phyloP scores from a whole-genome alignment of 2,113 vertebrate genomes.

The Engraulis encrasicolus region DNA sequence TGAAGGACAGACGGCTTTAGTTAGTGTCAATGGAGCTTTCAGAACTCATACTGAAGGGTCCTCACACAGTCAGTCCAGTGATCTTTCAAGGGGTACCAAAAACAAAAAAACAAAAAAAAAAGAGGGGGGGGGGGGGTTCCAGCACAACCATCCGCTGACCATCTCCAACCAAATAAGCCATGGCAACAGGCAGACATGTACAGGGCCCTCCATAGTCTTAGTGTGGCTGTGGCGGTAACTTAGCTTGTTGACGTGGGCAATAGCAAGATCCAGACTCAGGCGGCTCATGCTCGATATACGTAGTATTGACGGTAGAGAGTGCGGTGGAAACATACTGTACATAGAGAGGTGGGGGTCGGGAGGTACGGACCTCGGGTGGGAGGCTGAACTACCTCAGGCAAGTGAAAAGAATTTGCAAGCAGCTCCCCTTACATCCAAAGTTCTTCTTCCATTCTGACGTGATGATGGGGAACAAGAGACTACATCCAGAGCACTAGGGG shows the following conservation, averaged over 20 bases:
- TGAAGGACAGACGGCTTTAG: background rate
- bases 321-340: background rate
- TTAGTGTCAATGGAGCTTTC: background rate
- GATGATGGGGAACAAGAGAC: no score
- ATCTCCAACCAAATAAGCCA: background rate
- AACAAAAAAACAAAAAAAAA: no score
- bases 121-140: no score
- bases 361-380: background rate
- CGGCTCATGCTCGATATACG: background rate
- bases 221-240: background rate
- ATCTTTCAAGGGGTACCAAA: background rate
- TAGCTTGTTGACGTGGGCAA: background rate
- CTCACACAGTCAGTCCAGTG: background rate
- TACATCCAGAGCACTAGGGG: no score
- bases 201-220: background rate
- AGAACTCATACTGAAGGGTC: background rate
- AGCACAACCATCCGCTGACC: background rate
- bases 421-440: no score
- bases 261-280: background rate
- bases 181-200: background rate
- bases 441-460: no score
- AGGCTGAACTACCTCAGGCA: no score
- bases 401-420: no score
- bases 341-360: constrained; percentile 36
- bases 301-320: background rate